phyloP scores from a whole-genome alignment of 2,888 invertebrate species.

The Zaprionus obscuricornis region DNA sequence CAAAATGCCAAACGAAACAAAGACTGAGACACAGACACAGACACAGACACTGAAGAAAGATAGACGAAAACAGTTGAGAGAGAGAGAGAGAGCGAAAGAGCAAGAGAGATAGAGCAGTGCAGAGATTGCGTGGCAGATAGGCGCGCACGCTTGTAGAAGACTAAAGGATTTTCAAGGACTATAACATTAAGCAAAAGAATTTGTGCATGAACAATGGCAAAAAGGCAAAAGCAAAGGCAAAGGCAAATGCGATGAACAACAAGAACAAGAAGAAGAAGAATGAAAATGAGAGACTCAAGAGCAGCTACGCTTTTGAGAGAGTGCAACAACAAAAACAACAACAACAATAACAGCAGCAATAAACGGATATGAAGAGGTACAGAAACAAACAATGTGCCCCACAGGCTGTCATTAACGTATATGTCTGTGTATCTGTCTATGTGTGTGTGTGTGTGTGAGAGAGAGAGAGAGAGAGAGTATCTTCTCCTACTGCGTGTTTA shows the following conservation, averaged over 20 bases:
- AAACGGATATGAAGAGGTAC: conserved; percentile 40
- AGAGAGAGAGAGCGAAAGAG: background rate
- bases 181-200: conserved; percentile 69
- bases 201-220: conserved; percentile 72
- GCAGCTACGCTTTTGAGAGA: conserved; percentile 43
- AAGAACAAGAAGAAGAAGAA: conserved; percentile 13
- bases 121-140: conserved; percentile 50
- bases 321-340: conserved; percentile 15
- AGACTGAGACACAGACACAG: conserved; percentile 46
- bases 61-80: no score
- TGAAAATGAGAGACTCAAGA: conserved; percentile 28
- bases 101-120: background rate
- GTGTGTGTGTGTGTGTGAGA: conserved; percentile 10
- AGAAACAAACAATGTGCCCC: conserved; percentile 18
- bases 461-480: no score
- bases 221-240: no score
- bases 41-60: conserved; percentile 16
- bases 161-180: conserved; percentile 76
- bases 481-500: conserved; percentile 14
- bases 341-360: conserved; percentile 10
- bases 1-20: conserved; percentile 72
- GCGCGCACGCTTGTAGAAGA: conserved; percentile 37
- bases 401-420: conserved; percentile 70
- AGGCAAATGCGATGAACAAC: conserved; percentile 13
- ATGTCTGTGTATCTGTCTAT: background rate